These are phyloP conservation scores for Ophioninae sp. DNA, from an alignment of 2,888 invertebrate species.

Conservation along the genomic window DNA sequence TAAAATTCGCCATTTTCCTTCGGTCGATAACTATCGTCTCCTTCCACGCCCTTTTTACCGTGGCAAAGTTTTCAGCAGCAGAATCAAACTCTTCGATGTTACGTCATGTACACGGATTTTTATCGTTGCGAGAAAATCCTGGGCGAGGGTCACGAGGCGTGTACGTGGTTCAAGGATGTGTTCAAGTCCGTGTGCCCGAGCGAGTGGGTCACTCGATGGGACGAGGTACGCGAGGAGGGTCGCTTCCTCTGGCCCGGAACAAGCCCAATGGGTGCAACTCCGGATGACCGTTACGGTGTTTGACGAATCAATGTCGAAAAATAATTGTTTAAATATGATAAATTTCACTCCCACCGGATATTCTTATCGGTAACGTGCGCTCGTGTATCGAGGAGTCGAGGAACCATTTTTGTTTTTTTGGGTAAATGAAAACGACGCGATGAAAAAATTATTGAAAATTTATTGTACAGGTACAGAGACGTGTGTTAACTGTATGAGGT, in stretches of 20 bases:
- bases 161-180: slow-evolving; percentile 75
- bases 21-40: neutral
- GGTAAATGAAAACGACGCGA: slow-evolving; percentile 52
- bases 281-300: slow-evolving; percentile 68
- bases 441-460: slow-evolving; percentile 74
- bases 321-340: slow-evolving; percentile 22
- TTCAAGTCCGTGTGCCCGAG: slow-evolving; percentile 73
- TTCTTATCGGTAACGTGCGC: no score
- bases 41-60: neutral
- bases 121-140: slow-evolving; percentile 75
- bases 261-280: slow-evolving; percentile 66
- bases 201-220: slow-evolving; percentile 73
- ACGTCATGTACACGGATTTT: slow-evolving; percentile 77
- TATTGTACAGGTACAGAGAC: slow-evolving; percentile 76
- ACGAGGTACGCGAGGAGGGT: slow-evolving; percentile 67
- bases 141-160: slow-evolving; percentile 72
- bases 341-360: neutral
- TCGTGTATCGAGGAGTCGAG: no score
- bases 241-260: slow-evolving; percentile 69
- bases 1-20: neutral
- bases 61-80: slow-evolving; percentile 77
- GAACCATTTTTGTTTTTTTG: slow-evolving; percentile 5
- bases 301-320: slow-evolving; percentile 14
- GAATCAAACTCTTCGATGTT: slow-evolving; percentile 76
- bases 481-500: slow-evolving; percentile 71